These are phyloP conservation scores for Microplitis manilae DNA, from an alignment of 2,888 invertebrate genomes.

Conservation along the genomic window DNA sequence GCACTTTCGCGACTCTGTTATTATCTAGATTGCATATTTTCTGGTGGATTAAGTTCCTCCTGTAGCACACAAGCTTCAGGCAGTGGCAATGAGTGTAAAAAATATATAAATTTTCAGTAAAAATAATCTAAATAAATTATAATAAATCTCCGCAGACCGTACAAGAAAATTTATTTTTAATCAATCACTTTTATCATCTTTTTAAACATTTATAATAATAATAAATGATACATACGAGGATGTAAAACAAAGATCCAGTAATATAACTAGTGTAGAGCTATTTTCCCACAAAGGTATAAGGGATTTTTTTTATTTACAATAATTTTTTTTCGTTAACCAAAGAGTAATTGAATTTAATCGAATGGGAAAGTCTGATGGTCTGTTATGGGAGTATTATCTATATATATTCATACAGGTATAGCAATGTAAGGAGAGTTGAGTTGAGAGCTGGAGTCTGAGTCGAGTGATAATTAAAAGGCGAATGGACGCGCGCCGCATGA, in stretches of 20 bases:
- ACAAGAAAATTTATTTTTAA: constrained; percentile 2
- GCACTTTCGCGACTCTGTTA: constrained; percentile 63
- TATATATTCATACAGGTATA: not conserved
- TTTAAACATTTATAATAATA: not conserved
- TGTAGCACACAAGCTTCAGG: constrained; percentile 32
- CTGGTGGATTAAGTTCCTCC: constrained; percentile 67
- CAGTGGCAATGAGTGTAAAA: constrained; percentile 26
- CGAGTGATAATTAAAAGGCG: constrained; percentile 54
- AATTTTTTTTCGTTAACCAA: not conserved
- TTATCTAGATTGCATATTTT: constrained; percentile 71
- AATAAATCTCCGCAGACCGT: not conserved
- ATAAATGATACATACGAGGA: not conserved
- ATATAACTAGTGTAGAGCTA: not conserved
- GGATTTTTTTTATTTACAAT: not conserved
- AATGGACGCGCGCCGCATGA: constrained; percentile 53
- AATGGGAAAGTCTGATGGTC: constrained; percentile 43
- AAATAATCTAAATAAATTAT: not conserved
- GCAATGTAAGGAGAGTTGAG: constrained; percentile 22
- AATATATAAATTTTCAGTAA: constrained; percentile 9
- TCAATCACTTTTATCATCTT: constrained; percentile 26
- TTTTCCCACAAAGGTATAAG: not conserved
- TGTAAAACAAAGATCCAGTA: not conserved
- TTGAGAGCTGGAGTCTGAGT: constrained; percentile 36
- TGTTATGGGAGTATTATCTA: constrained; percentile 37
- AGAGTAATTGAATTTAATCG: constrained; percentile 43